Evolutionary conservation across 2,888 invertebrate genomes (phyloP).

Genomic region (Mesorhabditis belari): DNA sequence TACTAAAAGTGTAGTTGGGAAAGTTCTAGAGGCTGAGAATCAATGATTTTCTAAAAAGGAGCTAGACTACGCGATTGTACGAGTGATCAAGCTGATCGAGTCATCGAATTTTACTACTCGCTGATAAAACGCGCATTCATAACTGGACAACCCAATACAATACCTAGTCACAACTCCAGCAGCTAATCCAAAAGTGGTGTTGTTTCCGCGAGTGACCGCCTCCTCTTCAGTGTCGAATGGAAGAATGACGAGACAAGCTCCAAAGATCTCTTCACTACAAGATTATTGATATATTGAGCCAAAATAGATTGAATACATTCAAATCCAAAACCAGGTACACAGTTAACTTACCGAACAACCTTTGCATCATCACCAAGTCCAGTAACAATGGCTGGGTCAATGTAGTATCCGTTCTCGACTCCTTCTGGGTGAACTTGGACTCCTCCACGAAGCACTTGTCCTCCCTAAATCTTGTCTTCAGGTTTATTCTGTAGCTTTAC

Average conservation of each 20-base stretch:
- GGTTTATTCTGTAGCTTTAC: neutral
- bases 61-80: too few relatives aligned
- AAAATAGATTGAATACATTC: too few relatives aligned
- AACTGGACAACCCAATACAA: constrained; percentile 8
- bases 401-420: constrained; percentile 56
- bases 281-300: too few relatives aligned
- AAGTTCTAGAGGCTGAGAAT: too few relatives aligned
- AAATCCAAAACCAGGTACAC: neutral
- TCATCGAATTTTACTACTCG: too few relatives aligned
- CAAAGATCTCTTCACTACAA: constrained; percentile 61
- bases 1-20: too few relatives aligned
- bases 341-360: constrained; percentile 58
- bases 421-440: constrained; percentile 54
- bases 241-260: constrained; percentile 58
- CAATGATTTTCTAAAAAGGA: too few relatives aligned
- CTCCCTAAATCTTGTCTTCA: constrained; percentile 54
- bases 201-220: constrained; percentile 58
- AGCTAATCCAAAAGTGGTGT: constrained; percentile 59
- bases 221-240: constrained; percentile 60
- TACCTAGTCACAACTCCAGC: constrained; percentile 61
- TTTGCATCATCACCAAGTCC: constrained; percentile 56
- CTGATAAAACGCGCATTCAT: neutral
- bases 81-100: too few relatives aligned
- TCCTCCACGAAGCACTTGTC: constrained; percentile 58
- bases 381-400: constrained; percentile 59